Percentiles rank a stretch among this genome's conserved stretches.
Conservation (phyloP, 2,888 invertebrate species). For the Dysmachus trigonus region DNA sequence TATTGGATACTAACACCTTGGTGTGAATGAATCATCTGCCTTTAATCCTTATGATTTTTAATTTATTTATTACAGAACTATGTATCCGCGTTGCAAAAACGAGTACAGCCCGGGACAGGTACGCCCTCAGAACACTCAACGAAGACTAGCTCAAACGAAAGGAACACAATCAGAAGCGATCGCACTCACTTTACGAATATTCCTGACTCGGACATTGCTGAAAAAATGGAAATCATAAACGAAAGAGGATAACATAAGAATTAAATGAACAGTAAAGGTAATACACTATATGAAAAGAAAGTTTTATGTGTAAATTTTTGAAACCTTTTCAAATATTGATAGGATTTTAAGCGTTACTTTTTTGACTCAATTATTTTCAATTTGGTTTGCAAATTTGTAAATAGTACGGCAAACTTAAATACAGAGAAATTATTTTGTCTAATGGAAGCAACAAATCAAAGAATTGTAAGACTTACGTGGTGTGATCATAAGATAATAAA, state of each 20-base stretch:
- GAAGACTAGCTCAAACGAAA: slow-evolving; percentile 71
- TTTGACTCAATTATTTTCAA: background rate
- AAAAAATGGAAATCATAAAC: slow-evolving; percentile 64
- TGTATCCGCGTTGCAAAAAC: slow-evolving; percentile 81
- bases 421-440: slow-evolving; percentile 10
- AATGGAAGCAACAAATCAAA: background rate
- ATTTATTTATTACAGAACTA: slow-evolving; percentile 71
- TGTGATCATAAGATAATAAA: slow-evolving; percentile 34
- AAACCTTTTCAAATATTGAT: background rate
- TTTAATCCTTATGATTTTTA: too few relatives aligned
- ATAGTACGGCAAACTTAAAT: background rate
- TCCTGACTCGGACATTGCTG: slow-evolving; percentile 71
- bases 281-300: background rate
- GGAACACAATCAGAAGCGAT: slow-evolving; percentile 76
- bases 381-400: background rate
- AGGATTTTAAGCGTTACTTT: background rate
- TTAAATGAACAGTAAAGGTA: background rate
- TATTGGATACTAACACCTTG: too few relatives aligned
- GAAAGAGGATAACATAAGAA: slow-evolving; percentile 64
- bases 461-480: background rate
- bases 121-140: slow-evolving; percentile 67
- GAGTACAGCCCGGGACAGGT: slow-evolving; percentile 71
- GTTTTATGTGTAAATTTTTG: background rate
- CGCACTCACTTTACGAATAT: slow-evolving; percentile 80
- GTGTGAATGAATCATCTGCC: too few relatives aligned